phyloP scores from a whole-genome alignment of 2,888 invertebrate species.

The Mantis religiosa region DNA sequence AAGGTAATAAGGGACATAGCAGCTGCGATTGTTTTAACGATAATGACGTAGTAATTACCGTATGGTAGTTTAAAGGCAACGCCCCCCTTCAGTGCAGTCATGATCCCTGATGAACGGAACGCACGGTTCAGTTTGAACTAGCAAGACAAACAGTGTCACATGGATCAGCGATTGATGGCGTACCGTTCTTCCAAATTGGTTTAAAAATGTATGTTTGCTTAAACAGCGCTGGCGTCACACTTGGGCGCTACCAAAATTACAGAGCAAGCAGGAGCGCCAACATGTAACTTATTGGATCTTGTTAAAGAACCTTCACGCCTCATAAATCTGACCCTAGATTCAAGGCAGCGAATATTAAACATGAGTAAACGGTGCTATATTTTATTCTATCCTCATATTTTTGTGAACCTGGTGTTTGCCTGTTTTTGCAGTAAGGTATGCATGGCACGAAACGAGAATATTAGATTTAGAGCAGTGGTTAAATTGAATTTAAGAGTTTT shows the following conservation, averaged over 20 bases:
- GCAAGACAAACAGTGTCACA: not conserved
- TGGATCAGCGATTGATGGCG: not conserved
- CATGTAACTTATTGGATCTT: not conserved
- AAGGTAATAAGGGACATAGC: too few species aligned
- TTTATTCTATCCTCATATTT: not conserved
- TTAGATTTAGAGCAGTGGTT: slow-evolving; percentile 1
- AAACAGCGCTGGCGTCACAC: not conserved
- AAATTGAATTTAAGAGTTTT: slow-evolving; percentile 11
- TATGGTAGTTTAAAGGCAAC: too few species aligned
- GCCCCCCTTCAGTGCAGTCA: too few species aligned
- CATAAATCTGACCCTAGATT: not conserved
- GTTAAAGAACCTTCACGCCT: not conserved
- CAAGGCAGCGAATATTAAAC: not conserved
- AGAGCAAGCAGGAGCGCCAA: not conserved
- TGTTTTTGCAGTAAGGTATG: not conserved
- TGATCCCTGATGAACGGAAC: too few species aligned
- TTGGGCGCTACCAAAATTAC: not conserved
- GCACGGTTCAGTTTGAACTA: not conserved
- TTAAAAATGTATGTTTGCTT: not conserved
- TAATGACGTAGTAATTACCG: too few species aligned
- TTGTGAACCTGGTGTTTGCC: not conserved
- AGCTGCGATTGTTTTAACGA: too few species aligned
- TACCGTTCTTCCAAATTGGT: not conserved
- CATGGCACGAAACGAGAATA: not conserved
- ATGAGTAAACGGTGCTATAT: not conserved